A percentile compares a stretch with the other conserved stretches of the same genome.
Evolutionary conservation across 2,888 invertebrate genomes (phyloP).

Genomic region (Ashinkailepas kermadecensis): DNA sequence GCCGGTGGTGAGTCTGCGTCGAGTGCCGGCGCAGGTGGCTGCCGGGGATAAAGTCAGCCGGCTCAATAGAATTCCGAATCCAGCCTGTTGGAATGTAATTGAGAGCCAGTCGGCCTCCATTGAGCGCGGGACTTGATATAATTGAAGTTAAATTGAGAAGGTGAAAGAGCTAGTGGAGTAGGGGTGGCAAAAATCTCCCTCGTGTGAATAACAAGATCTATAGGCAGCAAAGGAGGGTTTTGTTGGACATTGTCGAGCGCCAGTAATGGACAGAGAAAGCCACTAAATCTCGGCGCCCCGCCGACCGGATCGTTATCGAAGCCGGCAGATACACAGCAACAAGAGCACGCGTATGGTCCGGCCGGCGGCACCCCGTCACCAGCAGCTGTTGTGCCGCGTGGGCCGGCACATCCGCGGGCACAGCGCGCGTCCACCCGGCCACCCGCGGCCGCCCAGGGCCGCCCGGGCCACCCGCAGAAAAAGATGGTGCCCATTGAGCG

Average conservation of each 20-base stretch:
- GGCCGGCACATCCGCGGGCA: not conserved
- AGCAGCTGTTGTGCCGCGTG: not conserved
- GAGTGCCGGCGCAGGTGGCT: constrained; percentile 6
- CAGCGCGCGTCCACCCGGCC: not conserved
- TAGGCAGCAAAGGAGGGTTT: constrained; percentile 19
- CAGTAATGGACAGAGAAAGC: constrained; percentile 13
- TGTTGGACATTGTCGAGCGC: not conserved
- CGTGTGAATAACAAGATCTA: constrained; percentile 11
- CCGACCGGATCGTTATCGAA: not conserved
- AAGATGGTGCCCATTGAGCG: constrained; percentile 8
- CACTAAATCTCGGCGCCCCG: not conserved
- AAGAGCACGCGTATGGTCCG: no score
- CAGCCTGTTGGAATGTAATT: constrained; percentile 14
- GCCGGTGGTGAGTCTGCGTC: not conserved
- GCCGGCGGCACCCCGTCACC: no score
- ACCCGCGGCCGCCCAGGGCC: not conserved
- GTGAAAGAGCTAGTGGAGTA: constrained; percentile 12
- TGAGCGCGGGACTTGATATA: constrained; percentile 12
- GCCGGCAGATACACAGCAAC: not conserved
- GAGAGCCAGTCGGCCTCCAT: constrained; percentile 5
- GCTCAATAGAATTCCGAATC: not conserved
- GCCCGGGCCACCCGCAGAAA: not conserved
- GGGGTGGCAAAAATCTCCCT: constrained; percentile 7
- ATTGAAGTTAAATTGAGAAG: constrained; percentile 21
- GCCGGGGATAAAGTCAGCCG: not conserved